phyloP scores from a whole-genome alignment of 2,888 invertebrate genomes.

The Hydrotaea diabolus region DNA sequence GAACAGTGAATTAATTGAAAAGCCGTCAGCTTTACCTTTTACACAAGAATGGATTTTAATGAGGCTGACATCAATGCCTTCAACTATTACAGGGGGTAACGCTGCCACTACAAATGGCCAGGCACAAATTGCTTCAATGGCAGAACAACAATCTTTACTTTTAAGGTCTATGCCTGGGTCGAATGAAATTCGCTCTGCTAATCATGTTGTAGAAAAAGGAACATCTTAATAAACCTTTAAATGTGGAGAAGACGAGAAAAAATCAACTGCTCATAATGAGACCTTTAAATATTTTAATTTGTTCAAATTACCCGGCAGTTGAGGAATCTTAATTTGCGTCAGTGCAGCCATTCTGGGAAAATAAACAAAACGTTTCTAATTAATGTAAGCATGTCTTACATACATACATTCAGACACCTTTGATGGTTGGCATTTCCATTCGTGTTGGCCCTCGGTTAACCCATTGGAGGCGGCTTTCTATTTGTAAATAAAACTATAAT shows the following conservation, averaged over 20 bases:
- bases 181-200: no score
- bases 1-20: no score
- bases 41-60: no score
- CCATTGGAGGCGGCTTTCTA: conserved; percentile 12
- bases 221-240: conserved; percentile 36
- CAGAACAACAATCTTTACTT: no score
- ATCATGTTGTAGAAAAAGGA: background rate
- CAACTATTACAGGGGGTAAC: no score
- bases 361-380: conserved; percentile 34
- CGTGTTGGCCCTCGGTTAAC: conserved; percentile 7
- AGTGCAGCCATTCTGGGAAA: conserved; percentile 12
- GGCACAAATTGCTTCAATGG: no score
- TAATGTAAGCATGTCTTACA: conserved; percentile 37
- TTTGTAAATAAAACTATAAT: no score
- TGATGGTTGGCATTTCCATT: background rate
- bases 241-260: background rate
- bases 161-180: no score
- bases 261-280: background rate
- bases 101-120: no score
- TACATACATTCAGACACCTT: conserved; percentile 20
- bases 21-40: no score
- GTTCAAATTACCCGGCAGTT: conserved; percentile 38
- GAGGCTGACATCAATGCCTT: no score
- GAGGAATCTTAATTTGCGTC: conserved; percentile 47
- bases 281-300: conserved; percentile 21